Conservation (phyloP, 2,797 vertebrate species). For the Distichodus sexfasciatus region DNA sequence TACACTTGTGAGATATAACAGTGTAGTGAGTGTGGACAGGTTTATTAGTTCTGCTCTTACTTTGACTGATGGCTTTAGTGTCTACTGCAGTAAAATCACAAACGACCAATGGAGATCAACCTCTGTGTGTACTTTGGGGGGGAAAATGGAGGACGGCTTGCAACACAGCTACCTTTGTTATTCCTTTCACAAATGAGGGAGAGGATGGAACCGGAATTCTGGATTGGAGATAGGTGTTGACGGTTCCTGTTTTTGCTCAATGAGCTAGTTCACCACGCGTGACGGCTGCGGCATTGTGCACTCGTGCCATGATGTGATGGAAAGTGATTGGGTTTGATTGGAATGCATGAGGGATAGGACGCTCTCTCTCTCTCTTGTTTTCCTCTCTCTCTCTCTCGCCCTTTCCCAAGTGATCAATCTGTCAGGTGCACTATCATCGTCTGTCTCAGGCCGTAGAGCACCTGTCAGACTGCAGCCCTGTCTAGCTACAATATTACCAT, state of each 20-base stretch:
- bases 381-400: not conserved
- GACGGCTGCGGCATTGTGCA: not conserved
- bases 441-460: conserved; percentile 9
- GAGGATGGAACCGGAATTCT: not conserved
- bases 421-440: conserved; percentile 18
- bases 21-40: too few relatives aligned
- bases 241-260: not conserved
- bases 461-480: conserved; percentile 18
- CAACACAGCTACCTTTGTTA: not conserved
- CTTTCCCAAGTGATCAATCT: not conserved
- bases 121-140: too few relatives aligned
- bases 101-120: not conserved
- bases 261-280: not conserved
- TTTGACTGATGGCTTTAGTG: not conserved
- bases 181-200: not conserved
- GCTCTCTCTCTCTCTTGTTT: conserved; percentile 8
- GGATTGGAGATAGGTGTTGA: not conserved
- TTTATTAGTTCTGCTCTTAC: not conserved
- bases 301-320: not conserved
- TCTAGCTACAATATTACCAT: conserved; percentile 24
- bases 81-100: not conserved
- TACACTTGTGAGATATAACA: too few relatives aligned
- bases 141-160: not conserved
- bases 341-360: not conserved
- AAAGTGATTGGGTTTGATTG: conserved; percentile 33